Evolutionary conservation across 92 coral and sea anemone genomes (phyloP), one percentile per base, ranked within the genome.

Genomic region (Epizoanthus rinbou): DNA sequence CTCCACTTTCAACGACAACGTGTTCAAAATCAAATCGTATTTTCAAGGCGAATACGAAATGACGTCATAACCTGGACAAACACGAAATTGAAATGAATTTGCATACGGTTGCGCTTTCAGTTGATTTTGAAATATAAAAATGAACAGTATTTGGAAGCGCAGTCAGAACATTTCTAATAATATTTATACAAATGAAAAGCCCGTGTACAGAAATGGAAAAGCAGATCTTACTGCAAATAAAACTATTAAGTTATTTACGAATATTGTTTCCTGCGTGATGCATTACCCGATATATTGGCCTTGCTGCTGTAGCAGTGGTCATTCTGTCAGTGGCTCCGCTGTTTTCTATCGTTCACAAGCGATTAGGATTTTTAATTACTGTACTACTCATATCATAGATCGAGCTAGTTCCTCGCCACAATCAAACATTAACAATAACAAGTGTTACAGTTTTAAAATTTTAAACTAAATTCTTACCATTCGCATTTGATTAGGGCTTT

Each of bases 121-220:
- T 33, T 59, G 16, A 23, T 35, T 78, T 78, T 60, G 17, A 23
- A 62, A 47, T 10, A 41, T 62, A 11, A 78, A 57, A 78, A 63
- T 72, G 65, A 64, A 63, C 28, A 17, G 73, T 54, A 72, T 79
- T 63, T 75, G 57, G 64, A 59, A 50, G 60, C 8, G 66, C 53
- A 57, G 62, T 47, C 31, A 80, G 50, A 23, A 58, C 16, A 85
- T 70, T 89, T 89, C 63, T 80, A 80, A 80, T 69, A 59, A 22
- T 89, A 89, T 89, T 89, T 89, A 89, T 89, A 85, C 69, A 73
- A 65, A 39, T 60, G 54, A 62, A 71, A 69, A 78, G 59, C 9
- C 15, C 33, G 67, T 69, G 69, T 74, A 54, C 81, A 70, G 60
- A 22, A 39, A 81, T 81, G 64, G 37, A 28, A 65, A 65, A 33